A percentile compares a stretch with the other conserved stretches of the same genome.
Evolutionary conservation across 1,140 invertebrate genomes (phyloP).

Genomic region (Riptortus pedestris): DNA sequence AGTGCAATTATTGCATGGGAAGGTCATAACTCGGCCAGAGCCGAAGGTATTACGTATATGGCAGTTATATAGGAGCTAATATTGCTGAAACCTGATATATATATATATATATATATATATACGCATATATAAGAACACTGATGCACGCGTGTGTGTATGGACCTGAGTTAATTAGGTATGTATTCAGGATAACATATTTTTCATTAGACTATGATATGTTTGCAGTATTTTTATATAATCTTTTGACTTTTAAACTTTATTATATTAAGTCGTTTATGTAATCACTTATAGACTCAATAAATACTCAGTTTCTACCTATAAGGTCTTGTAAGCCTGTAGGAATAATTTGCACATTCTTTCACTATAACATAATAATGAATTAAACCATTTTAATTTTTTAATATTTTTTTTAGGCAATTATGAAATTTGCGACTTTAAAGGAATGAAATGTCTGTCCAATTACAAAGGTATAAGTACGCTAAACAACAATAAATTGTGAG

Average conservation of each 20-base stretch:
- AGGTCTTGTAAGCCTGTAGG: neutral
- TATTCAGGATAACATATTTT: too few relatives aligned
- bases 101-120: too few relatives aligned
- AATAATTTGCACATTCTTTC: neutral
- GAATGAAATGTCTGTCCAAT: neutral
- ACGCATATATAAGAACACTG: too few relatives aligned
- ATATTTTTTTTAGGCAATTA: neutral
- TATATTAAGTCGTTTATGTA: neutral
- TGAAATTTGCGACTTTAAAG: neutral
- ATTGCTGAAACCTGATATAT: too few relatives aligned
- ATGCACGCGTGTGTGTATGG: too few relatives aligned
- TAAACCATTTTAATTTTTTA: neutral
- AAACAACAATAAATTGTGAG: neutral
- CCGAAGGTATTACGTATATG: too few relatives aligned
- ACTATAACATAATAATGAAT: neutral
- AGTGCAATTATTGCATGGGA: too few relatives aligned
- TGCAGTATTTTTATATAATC: too few relatives aligned
- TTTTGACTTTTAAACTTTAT: neutral
- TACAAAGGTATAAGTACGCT: neutral
- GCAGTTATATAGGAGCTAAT: too few relatives aligned
- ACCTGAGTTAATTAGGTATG: too few relatives aligned
- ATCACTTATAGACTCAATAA: neutral
- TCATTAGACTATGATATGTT: too few relatives aligned
- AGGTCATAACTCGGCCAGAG: too few relatives aligned
- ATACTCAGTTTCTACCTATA: neutral